Evolutionary conservation across 2,113 vertebrate genomes (phyloP), one percentile per base, ranked within the genome.

Genomic region (Oriolus oriolus): DNA sequence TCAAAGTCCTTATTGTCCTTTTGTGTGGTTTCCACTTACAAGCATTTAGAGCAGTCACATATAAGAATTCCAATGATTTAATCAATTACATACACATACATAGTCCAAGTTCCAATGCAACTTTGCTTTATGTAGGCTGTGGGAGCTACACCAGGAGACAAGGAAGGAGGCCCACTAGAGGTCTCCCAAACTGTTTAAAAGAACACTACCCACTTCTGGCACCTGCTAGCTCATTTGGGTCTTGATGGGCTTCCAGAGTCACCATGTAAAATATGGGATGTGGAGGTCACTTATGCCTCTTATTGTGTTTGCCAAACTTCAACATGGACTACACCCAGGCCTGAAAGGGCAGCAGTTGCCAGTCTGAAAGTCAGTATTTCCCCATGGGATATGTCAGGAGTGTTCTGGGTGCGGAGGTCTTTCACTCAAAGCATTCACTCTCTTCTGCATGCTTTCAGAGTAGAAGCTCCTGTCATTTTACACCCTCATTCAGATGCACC

Each of bases 131-230:
- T 3, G 7, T 45, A 42, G 56, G 30, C 21, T 54, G 9, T 70
- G 41, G 60, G 54, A 90, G 47, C 30, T 57, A 35, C 42, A 44
- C 24, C 16, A 39, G 39, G 54, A 77, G 50, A 41, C 76, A 74
- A 77, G 26, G 54, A 76, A 65, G 18, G 90, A 93, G 63, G 85
- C 76, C 88, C 79, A 92, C 94, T 90, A 94, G 90, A 90, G 92
- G 90, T 97, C 85, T 89, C 96, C 68, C 94, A 84, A 83, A 95
- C 70, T 90, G 54, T 76, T 61, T 76, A 7, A 57, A 80, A 79
- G 22, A 76, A 8, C 10, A 11, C 85, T 74, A 24, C 44, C 30
- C 33, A 33, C 42, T 86, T 86, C n/a, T 28, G 53, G n/a, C 61
- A 76, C 68, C 37, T 77, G 37, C 31, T 49, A 35, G 31, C 21